Evolutionary conservation across 1,140 invertebrate species (phyloP), one percentile per base, ranked within the genome.

Genomic region (Adoxophyes honmai): DNA sequence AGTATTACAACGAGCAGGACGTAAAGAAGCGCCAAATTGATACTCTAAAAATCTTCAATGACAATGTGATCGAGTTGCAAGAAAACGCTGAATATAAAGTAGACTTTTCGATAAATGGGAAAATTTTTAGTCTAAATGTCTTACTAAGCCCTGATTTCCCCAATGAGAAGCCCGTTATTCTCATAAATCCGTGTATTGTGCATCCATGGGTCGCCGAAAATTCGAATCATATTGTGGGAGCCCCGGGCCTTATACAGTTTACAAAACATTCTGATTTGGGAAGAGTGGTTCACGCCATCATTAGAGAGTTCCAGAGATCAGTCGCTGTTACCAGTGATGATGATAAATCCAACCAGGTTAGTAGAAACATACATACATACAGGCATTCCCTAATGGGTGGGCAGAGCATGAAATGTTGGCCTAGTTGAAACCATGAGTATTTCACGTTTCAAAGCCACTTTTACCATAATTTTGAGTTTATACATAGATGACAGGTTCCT

Each of bases 231-330:
- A 91, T 95, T 34, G 89, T 91, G 16, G 90, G 90, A 57, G 94
- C 94, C 14, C 94, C 94, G 11, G 94, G 94, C 21, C 75, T 95
- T 37, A 64, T 95, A 21, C 95, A 95, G 88, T 95, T 93, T 75
- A 93, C 94, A 56, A 84, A 92, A 37, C 93, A 95, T 81, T 95
- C 94, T 37, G 94, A 95, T 88, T 89, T 95, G 56, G 94, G 94
- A 13, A 89, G 94, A 57, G 93, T 95, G 34, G 94, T 95, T 0
- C 94, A 95, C 80, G 94, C 92, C 8, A 93, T 95, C 36, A 94
- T 94, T 57, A 86, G 94, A 69, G 94, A 95, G 80, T 94, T 95
- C 66, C 93, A 94, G 77, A 91, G 92, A 71, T 91, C 91, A 28
- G 0, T 60, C 79, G 5, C 79, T 62, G 37, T 83, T 0, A 16